Base-by-base conservation (phyloP, 1,140 invertebrate genomes). In the Pachypsylla venusta region DNA sequence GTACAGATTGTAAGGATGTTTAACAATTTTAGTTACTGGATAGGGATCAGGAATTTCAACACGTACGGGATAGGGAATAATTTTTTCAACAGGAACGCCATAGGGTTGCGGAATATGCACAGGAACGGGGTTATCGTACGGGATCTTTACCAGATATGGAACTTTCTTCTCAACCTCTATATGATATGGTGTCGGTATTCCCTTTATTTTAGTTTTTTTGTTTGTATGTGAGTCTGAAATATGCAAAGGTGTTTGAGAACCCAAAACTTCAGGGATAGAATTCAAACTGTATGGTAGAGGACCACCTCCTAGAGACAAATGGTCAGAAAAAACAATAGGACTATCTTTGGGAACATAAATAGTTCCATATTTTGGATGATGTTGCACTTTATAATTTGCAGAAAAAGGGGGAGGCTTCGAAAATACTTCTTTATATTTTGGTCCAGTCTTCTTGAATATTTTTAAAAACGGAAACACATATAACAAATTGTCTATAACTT, bases 1-100 rank as follows among this genome's bases (percentile, higher is more conserved):
- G 42, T 48, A 48, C 42, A 48, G n/a, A n/a, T 48, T 48, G 42
- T 48, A 48, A 10, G 42, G 42, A n/a, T 48, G 16, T n/a, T 48
- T 48, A 22, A 48, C 42, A n/a, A 48, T 5, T 48, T 48, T 48
- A 4, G 42, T 48, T 4, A 48, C 42, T 7, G 42, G 42, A 48
- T 48, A 48, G n/a, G 42, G 42, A 5, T 48, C 42, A 10, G 42
- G 42, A 10, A 48, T 19, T 48, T 48, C 42, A 48, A 48, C 42
- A 19, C 42, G 42, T 10, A 48, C 42, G 22, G 42, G 42, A 19
- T 48, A 48, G n/a, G 42, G 42, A 5, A 48, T 22, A 48, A 48
- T 48, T 48, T 48, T 48, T 48, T 48, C 42, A 7, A 48, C 42
- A 48, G 42, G 42, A 19, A 48, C 42, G 4, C 42, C 42, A n/a